phyloP scores from a whole-genome alignment of 2,113 vertebrate genomes.

The Natator depressus region DNA sequence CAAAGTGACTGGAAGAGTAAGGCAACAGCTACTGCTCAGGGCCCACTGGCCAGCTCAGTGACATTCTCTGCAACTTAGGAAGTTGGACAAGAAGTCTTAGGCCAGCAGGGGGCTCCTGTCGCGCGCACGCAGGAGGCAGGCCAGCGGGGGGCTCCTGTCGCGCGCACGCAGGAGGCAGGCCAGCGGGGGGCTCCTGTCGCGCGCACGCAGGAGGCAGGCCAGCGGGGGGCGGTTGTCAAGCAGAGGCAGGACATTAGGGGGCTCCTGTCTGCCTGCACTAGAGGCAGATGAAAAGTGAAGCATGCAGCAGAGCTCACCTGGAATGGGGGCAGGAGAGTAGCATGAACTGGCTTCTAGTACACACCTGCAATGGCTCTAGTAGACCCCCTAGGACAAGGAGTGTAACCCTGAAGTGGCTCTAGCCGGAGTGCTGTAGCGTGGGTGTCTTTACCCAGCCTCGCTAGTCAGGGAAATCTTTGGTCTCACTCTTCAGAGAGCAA shows the following conservation, averaged over 20 bases:
- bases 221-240: too few species aligned
- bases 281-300: not conserved
- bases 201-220: not conserved
- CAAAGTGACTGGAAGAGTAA: not conserved
- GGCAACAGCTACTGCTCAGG: not conserved
- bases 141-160: not conserved
- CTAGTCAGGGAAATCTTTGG: not conserved
- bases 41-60: not conserved
- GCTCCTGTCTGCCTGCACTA: not conserved
- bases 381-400: not conserved
- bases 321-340: not conserved
- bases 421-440: too few species aligned
- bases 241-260: too few species aligned
- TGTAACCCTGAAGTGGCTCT: not conserved
- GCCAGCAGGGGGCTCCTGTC: not conserved
- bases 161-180: not conserved
- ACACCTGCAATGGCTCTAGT: not conserved
- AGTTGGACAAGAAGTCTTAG: not conserved
- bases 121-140: too few species aligned
- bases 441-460: not conserved
- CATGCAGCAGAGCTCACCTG: too few species aligned
- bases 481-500: not conserved
- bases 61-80: not conserved
- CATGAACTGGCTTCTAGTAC: too few species aligned
- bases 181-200: not conserved